Evolutionary conservation across 2,797 vertebrate species (phyloP).

Genomic region (Ctenopoma kingsleyae): DNA sequence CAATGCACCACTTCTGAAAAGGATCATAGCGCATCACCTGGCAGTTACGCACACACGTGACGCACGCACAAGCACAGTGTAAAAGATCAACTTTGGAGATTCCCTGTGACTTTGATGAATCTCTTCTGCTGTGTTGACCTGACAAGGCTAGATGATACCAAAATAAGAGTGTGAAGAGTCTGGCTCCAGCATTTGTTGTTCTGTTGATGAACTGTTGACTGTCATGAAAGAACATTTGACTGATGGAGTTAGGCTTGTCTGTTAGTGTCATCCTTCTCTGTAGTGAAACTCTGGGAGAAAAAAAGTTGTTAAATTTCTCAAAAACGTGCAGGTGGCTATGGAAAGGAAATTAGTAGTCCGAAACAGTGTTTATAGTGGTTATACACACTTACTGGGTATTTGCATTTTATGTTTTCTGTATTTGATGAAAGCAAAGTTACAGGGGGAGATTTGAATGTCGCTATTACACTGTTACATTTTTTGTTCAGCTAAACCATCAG

Average conservation of each 20-base stretch:
- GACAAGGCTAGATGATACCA: neutral
- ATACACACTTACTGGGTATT: neutral
- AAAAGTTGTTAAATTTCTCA: neutral
- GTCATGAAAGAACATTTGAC: neutral
- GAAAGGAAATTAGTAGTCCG: neutral
- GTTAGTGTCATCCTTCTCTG: neutral
- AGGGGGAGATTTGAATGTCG: neutral
- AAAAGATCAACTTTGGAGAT: constrained; percentile 1
- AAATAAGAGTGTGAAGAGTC: neutral
- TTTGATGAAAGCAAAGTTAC: neutral
- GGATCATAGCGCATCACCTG: constrained; percentile 7
- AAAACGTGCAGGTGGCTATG: neutral
- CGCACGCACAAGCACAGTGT: neutral
- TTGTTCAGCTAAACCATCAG: neutral
- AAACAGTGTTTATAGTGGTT: neutral
- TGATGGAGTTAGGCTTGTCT: neutral
- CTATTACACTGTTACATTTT: neutral
- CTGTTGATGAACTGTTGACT: neutral
- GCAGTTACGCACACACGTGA: constrained; percentile 11
- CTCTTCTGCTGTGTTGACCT: neutral
- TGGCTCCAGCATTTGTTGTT: constrained; percentile 42
- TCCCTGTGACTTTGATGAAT: neutral
- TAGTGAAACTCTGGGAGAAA: neutral
- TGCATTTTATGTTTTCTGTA: neutral
- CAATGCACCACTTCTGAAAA: constrained; percentile 1